Evolutionary conservation across 2,113 vertebrate species (phyloP), one percentile per base, ranked within the genome.

Genomic region (Oreochromis spilurus): DNA sequence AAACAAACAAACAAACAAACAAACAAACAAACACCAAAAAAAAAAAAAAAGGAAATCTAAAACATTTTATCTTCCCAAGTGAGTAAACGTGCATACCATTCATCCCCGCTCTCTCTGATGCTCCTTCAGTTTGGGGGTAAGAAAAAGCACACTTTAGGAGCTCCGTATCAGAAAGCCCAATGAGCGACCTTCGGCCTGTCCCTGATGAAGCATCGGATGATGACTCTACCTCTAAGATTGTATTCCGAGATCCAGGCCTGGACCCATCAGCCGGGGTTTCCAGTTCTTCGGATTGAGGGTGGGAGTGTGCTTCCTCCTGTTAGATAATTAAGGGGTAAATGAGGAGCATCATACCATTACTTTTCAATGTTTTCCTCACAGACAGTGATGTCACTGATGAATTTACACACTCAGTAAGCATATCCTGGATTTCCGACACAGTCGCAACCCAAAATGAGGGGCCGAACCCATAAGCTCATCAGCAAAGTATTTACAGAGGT

Each of bases 101-200:
- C 52, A 55, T 45, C 3, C 10, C 92, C 0, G 82, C 89, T 88
- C 91, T 92, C 88, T 94, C 93, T 89, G 92, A 45, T 54, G 91
- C 90, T 92, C 92, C 92, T 84, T 92, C 88, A n/a, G 72, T 90
- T 93, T 94, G 94, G 21, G 89, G 87, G 82, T 84, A 43, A 81
- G 92, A 93, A 91, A 96, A 95, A 87, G 95, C 93, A 93, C 90
- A 94, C 84, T 93, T 94, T 89, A 96, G 81, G 89, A 95, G 94
- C 75, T 95, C 86, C 38, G 89, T 85, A 19, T 93, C 95, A 92
- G 95, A 94, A 91, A 95, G 94, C 87, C 92, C 93, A 16, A 95
- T 94, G 91, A 84, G 92, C 6, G 94, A 92, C 77, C 83, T 79
- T 2, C 83, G 91, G 11, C 88, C 54, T 19, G 54, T 48, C 43